Conservation (phyloP, 2,113 vertebrate species). For the Rousettus leschenaultii region DNA sequence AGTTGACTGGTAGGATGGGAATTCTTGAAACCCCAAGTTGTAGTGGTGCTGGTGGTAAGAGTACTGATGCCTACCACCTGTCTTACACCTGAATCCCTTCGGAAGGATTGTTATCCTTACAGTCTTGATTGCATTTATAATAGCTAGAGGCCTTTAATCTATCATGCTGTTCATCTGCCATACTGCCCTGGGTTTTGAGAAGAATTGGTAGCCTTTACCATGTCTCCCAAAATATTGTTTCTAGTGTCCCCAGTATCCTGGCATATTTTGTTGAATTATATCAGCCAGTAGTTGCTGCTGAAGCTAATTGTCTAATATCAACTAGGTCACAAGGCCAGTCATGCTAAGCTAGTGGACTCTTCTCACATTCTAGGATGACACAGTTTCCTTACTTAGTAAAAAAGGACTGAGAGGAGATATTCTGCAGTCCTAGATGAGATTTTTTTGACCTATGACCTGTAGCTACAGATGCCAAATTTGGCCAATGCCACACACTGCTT, state of each 20-base stretch:
- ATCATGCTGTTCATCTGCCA: not conserved
- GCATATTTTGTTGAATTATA: not conserved
- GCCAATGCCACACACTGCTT: not conserved
- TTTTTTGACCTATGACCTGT: not conserved
- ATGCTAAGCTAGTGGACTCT: not conserved
- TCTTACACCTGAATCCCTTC: not conserved
- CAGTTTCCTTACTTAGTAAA: not conserved
- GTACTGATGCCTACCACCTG: rapidly evolving
- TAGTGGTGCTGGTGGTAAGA: not conserved
- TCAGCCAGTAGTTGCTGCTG: not conserved
- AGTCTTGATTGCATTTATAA: not conserved
- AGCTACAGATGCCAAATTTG: not conserved
- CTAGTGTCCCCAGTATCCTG: not conserved
- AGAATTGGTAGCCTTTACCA: not conserved
- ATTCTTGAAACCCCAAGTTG: not conserved
- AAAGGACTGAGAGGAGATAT: not conserved
- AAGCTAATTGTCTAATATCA: not conserved
- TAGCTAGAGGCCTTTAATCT: not conserved
- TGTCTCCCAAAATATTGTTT: not conserved
- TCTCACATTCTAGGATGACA: not conserved
- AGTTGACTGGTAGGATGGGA: not conserved
- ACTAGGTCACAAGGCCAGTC: not conserved
- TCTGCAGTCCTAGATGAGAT: not conserved
- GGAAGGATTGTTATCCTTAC: not conserved
- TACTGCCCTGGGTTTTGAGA: not conserved